These are phyloP conservation scores for Pteria penguin DNA, from an alignment of 2,888 invertebrate genomes.

Conservation along the genomic window DNA sequence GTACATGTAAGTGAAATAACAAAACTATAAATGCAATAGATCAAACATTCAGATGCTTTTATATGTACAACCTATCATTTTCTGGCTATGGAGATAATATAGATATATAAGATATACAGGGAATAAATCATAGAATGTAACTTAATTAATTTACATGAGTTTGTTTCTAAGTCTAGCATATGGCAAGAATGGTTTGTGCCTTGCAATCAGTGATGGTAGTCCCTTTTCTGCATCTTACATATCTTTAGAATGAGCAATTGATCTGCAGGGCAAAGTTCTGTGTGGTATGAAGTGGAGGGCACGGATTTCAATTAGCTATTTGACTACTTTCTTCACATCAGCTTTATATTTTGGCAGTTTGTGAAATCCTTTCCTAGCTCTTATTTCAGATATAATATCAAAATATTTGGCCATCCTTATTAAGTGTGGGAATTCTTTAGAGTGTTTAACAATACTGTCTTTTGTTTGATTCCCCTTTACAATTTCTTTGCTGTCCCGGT, in stretches of 20 bases:
- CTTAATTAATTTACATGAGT: constrained; percentile 1
- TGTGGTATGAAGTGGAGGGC: not conserved
- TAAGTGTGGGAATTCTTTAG: constrained; percentile 39
- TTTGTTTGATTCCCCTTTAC: constrained; percentile 42
- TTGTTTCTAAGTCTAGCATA: constrained; percentile 21
- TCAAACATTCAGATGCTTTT: too few species aligned
- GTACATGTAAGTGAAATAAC: too few species aligned
- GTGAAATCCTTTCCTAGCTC: constrained; percentile 35
- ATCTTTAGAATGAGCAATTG: not conserved
- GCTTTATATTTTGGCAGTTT: constrained; percentile 31
- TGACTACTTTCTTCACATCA: constrained; percentile 34
- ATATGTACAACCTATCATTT: too few species aligned
- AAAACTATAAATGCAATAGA: too few species aligned
- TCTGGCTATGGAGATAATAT: too few species aligned
- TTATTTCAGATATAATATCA: constrained; percentile 27
- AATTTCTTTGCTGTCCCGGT: constrained; percentile 35
- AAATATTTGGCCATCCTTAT: constrained; percentile 29
- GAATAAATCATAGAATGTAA: not conserved
- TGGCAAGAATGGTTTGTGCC: constrained; percentile 20
- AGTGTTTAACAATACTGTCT: constrained; percentile 40
- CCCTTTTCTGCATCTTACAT: not conserved
- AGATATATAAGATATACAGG: too few species aligned
- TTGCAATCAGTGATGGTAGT: constrained; percentile 12
- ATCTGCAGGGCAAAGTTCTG: constrained; percentile 7
- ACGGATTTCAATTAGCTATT: constrained; percentile 18